Evolutionary conservation across 2,113 vertebrate species (phyloP), one percentile per base, ranked within the genome.

Genomic region (Eublepharis macularius): DNA sequence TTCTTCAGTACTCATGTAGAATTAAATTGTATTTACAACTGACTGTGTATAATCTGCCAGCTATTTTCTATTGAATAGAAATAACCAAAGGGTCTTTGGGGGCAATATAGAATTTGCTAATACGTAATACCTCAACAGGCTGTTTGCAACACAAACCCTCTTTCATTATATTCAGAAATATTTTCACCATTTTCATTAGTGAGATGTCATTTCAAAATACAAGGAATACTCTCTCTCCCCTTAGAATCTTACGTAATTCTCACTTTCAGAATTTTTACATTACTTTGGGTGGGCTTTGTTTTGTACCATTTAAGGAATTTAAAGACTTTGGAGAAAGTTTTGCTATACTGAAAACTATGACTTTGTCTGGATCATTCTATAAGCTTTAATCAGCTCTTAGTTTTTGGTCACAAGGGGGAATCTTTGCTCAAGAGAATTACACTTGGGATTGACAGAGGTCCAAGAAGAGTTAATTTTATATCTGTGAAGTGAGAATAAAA

Each of bases 31-130:
- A 0, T 0, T 47, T 68, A 16, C 3, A 87, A 73, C 34, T 84
- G 32, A 68, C 51, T n/a, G 34, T 60, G 34, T 29, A 9, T 90
- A 54, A 86, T 73, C 36, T 72, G 51, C 77, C 26, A 57, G 19
- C 76, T 76, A 54, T 0, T 26, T 0, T 1, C 29, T 76, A 2
- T 45, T 47, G 41, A 83, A 34, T 3, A 8, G 41, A 0, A 32
- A 12, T 72, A 86, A 14, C n/a, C 45, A 72, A 54, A 90, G 24
- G 26, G 6, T 39, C 39, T 91, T 65, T 69, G 10, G 86, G 77
- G 14, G 84, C 2, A 78, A 88, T 69, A 76, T 2, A 51, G 21
- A 85, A 78, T 63, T 75, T 88, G 24, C 54, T 74, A 79, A 57
- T 82, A 85, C 2, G 47, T 74, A 79, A 57, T 82, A 85, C 2